Evolutionary conservation across 2,888 invertebrate genomes (phyloP).

Genomic region (Gymnosoma rotundatum): DNA sequence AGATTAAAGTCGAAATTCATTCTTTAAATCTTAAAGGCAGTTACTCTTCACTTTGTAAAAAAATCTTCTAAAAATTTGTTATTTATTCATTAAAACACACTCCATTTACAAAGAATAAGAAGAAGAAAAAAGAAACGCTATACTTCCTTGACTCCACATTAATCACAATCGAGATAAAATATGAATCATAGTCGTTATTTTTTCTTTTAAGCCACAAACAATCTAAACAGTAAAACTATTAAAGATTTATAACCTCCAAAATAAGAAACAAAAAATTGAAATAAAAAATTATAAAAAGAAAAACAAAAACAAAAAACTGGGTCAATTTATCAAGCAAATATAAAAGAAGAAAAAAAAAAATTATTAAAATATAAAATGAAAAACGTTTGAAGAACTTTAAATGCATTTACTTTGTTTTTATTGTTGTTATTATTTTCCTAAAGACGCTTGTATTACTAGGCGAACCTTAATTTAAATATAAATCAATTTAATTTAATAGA

Average conservation of each 20-base stretch:
- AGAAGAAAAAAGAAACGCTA: not conserved
- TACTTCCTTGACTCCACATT: not conserved
- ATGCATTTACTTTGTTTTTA: not conserved
- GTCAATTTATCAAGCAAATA: slow-evolving; percentile 13
- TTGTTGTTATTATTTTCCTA: slow-evolving; percentile 3
- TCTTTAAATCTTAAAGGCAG: too few relatives aligned
- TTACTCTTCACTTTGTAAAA: too few relatives aligned
- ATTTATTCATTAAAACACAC: not conserved
- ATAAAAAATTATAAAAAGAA: not conserved
- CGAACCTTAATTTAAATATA: too few relatives aligned
- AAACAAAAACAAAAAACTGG: slow-evolving; percentile 38
- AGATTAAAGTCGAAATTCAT: too few relatives aligned
- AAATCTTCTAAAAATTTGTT: too few relatives aligned
- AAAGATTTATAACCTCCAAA: slow-evolving; percentile 48
- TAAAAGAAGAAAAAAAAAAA: not conserved
- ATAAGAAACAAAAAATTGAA: not conserved
- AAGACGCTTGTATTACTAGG: slow-evolving; percentile 1
- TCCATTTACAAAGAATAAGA: not conserved
- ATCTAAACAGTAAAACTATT: slow-evolving; percentile 14
- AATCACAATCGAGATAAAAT: slow-evolving; percentile 4
- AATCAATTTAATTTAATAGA: too few relatives aligned
- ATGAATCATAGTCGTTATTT: slow-evolving; percentile 2
- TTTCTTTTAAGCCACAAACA: not conserved
- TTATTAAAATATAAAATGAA: not conserved
- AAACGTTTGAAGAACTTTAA: slow-evolving; percentile 35